A percentile compares a stretch with the other conserved stretches of the same genome.
phyloP scores from a whole-genome alignment of 92 coral and sea anemone genomes.

The Porites lobata region DNA sequence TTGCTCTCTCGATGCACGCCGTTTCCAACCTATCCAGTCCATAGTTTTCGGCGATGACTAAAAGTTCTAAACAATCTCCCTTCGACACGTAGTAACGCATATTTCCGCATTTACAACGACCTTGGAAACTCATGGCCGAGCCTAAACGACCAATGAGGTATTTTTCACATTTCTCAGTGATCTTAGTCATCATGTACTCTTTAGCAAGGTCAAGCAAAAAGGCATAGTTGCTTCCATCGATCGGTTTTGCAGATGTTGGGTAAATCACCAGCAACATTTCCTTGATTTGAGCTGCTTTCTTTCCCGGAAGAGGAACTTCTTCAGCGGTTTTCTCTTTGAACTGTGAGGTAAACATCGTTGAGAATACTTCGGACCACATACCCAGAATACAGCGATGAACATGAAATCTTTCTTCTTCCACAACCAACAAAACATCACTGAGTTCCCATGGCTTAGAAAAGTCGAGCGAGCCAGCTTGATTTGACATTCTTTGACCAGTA shows the following conservation, averaged over 20 bases:
- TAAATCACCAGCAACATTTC: conserved; percentile 51
- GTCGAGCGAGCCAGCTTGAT: neutral
- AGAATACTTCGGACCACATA: too few relatives aligned
- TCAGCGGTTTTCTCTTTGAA: neutral
- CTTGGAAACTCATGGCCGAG: too few relatives aligned
- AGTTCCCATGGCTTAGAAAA: too few relatives aligned
- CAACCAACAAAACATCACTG: too few relatives aligned
- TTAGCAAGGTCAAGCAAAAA: conserved; percentile 21
- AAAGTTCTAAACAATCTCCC: neutral
- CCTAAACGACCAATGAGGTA: neutral
- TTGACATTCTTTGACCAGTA: too few relatives aligned
- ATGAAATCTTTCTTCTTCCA: too few relatives aligned
- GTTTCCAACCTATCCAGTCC: neutral
- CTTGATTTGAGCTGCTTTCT: conserved; percentile 6
- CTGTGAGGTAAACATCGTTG: too few relatives aligned
- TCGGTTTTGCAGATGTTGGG: neutral
- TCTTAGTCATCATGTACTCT: conserved; percentile 32
- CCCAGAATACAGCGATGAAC: too few relatives aligned
- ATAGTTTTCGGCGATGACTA: conserved; percentile 8
- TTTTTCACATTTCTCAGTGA: conserved; percentile 30
- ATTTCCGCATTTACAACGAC: too few relatives aligned
- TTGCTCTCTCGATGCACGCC: conserved; percentile 11
- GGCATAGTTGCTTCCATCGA: neutral
- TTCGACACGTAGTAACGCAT: too few relatives aligned
- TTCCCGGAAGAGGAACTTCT: neutral